These are phyloP conservation scores for Forbesichthys papilliferus DNA, from an alignment of 2,113 vertebrate species.

Conservation along the genomic window DNA sequence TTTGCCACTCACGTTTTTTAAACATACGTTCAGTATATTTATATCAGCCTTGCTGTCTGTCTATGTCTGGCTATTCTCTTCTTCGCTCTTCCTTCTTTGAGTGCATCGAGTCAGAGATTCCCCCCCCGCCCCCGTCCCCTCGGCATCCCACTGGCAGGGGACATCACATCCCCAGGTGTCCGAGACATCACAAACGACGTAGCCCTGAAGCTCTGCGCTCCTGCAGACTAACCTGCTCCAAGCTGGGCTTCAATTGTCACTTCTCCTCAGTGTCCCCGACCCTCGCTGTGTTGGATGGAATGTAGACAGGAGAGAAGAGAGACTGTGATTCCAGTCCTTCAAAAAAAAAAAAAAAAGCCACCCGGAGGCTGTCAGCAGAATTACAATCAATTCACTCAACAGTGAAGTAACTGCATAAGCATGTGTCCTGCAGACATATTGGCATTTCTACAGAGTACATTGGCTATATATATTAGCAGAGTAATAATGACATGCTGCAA, in stretches of 20 bases:
- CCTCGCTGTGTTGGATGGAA: background rate
- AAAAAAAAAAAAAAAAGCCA: constrained; percentile 31
- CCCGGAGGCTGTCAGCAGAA: constrained; percentile 20
- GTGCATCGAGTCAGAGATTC: background rate
- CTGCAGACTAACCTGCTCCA: constrained; percentile 10
- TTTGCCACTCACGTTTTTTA: background rate
- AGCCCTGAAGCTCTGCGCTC: constrained; percentile 10
- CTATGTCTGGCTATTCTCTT: too few species aligned
- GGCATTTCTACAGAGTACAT: too few species aligned
- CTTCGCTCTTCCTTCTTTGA: background rate
- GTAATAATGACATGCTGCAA: too few species aligned
- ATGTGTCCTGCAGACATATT: too few species aligned
- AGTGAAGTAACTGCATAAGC: too few species aligned
- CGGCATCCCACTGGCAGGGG: too few species aligned
- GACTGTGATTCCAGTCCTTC: background rate
- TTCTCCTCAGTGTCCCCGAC: background rate
- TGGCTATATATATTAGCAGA: too few species aligned
- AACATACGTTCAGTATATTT: too few species aligned
- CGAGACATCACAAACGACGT: constrained; percentile 23
- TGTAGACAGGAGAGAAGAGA: constrained; percentile 18
- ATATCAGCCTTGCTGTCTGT: background rate
- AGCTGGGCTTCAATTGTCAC: constrained; percentile 15
- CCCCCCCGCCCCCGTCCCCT: too few species aligned
- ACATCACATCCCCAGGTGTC: constrained; percentile 13
- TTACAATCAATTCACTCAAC: constrained; percentile 23